phyloP scores from a whole-genome alignment of 30 jellyfish, hydroid and myxozoan genomes.

The Chrysaora quinquecirrha region DNA sequence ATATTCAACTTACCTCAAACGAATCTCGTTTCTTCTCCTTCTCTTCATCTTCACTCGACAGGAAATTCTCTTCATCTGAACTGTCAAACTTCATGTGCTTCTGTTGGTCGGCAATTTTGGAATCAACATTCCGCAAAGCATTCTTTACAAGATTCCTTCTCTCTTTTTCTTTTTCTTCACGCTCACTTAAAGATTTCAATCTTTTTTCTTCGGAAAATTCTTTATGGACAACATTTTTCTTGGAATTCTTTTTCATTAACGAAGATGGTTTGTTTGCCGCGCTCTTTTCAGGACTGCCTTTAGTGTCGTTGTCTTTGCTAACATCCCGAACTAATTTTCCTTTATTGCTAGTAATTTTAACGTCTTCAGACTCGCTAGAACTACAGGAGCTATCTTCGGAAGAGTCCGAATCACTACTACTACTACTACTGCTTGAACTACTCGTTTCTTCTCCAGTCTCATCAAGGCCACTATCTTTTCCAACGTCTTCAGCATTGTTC shows the following conservation, averaged over 20 bases:
- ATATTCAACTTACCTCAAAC: background rate
- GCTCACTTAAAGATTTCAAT: constrained; percentile 30
- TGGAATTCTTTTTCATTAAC: background rate
- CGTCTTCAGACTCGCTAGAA: too few species aligned
- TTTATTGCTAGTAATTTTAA: too few species aligned
- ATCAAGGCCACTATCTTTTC: too few species aligned
- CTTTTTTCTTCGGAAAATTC: constrained; percentile 62
- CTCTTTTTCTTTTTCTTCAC: constrained; percentile 14
- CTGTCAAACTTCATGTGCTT: constrained; percentile 11
- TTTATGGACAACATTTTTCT: background rate
- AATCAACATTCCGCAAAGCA: constrained; percentile 62
- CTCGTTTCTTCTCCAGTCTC: too few species aligned
- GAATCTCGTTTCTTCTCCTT: background rate
- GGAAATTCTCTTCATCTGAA: constrained; percentile 7
- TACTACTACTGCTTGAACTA: too few species aligned
- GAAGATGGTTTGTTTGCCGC: background rate
- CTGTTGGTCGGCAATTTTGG: background rate
- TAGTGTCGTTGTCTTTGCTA: background rate
- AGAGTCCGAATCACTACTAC: too few species aligned
- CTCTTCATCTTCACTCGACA: background rate
- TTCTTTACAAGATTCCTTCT: constrained; percentile 35
- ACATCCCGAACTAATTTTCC: too few species aligned
- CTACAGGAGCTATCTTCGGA: too few species aligned
- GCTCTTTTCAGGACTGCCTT: background rate
- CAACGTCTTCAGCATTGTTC: too few species aligned